These are phyloP conservation scores for Peromyscus californicus DNA, from an alignment of 2,113 vertebrate genomes.

Conservation along the genomic window DNA sequence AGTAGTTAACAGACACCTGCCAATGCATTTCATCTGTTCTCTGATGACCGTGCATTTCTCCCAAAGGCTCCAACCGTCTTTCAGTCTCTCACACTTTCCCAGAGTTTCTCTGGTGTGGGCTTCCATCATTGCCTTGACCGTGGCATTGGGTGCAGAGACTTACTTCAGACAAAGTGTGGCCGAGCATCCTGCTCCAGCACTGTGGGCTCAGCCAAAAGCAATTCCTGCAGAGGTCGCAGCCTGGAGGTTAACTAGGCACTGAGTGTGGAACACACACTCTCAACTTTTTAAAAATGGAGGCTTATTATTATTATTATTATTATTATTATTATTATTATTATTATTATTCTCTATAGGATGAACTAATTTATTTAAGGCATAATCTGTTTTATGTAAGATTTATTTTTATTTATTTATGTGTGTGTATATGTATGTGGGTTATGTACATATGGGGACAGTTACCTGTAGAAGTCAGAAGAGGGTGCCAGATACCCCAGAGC, in stretches of 20 bases:
- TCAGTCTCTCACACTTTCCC: background rate
- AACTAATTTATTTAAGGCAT: background rate
- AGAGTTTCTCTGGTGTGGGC: background rate
- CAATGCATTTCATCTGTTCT: too few species aligned
- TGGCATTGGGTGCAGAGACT: background rate
- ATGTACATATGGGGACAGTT: background rate
- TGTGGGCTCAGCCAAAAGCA: background rate
- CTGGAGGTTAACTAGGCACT: background rate
- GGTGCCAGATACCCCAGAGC: background rate
- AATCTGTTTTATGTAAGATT: background rate
- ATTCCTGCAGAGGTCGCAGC: background rate
- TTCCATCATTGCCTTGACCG: background rate
- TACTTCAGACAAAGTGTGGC: background rate
- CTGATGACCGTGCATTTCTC: background rate
- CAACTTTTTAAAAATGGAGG: background rate
- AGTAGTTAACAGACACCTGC: accelerated
- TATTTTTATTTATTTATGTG: background rate
- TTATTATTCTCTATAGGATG: background rate
- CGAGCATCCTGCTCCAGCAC: background rate
- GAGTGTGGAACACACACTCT: background rate
- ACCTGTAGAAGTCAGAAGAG: background rate
- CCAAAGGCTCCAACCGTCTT: background rate
- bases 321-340: too few species aligned
- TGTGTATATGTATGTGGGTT: background rate
- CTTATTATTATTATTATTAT: background rate